A percentile compares a stretch with the other conserved stretches of the same genome.
Conservation (phyloP, 2,888 invertebrate genomes). For the Octonoba sinensis region DNA sequence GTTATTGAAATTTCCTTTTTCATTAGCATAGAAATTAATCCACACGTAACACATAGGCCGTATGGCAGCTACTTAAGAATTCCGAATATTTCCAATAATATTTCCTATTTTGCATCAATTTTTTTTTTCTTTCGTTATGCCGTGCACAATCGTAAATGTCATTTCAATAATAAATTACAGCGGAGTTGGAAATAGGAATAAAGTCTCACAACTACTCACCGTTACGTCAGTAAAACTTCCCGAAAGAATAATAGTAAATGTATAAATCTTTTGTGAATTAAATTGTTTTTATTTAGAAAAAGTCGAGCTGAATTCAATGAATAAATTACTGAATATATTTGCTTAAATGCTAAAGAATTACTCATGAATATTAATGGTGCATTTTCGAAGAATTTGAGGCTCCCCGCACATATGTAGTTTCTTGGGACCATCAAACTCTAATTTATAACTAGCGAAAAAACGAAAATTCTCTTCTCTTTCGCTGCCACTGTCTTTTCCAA, state of each 20-base stretch:
- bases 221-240: no score
- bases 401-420: slow-evolving; percentile 31
- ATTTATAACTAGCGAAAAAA: slow-evolving; percentile 19
- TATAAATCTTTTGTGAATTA: no score
- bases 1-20: background rate
- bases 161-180: slow-evolving; percentile 27
- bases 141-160: slow-evolving; percentile 6
- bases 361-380: slow-evolving; percentile 41
- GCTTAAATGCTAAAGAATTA: slow-evolving; percentile 34
- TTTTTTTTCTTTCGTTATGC: no score
- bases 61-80: slow-evolving; percentile 11
- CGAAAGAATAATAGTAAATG: no score
- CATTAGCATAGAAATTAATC: slow-evolving; percentile 34
- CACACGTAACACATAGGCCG: background rate
- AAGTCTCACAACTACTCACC: no score
- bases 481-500: background rate
- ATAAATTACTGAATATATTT: slow-evolving; percentile 46
- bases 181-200: background rate
- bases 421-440: slow-evolving; percentile 33
- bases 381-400: slow-evolving; percentile 23
- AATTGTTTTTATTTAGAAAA: no score
- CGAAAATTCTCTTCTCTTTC: background rate
- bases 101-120: no score
- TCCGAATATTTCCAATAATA: background rate
- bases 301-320: slow-evolving; percentile 31